Evolutionary conservation across 2,888 invertebrate genomes (phyloP), one percentile per base, ranked within the genome.

Genomic region (Buathra laborator): DNA sequence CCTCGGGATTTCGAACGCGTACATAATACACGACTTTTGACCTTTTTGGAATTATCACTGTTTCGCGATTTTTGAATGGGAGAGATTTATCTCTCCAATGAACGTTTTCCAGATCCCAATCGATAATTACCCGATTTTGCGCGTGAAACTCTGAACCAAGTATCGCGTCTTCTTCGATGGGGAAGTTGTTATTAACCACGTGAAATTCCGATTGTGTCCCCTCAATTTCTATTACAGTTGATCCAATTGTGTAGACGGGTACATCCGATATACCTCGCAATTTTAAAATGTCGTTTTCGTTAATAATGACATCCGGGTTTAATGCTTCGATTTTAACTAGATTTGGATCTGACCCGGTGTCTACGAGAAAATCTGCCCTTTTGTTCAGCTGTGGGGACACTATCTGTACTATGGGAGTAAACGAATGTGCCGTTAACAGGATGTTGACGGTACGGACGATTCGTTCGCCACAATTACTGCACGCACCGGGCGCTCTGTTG

Each of bases 71-170:
- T 62, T 53, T 56, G 1, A 75, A 64, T 4, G 62, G 29, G 2
- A 76, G 10, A 1, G 12, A 2, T 2, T 62, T 12, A 1, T 59
- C n/a, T 1, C n/a, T 29, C 66, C 56, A 64, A 0, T 10, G 4
- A 3, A 67, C n/a, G 0, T 10, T 19, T 7, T 75, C 48, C n/a
- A 7, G 14, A 0, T 68, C 59, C 71, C 66, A 82, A 37, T 82
- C 71, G 1, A 77, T 66, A 0, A 9, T 9, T 1, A 76, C 71
- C 0, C 56, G 6, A 46, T 66, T 77, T 10, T 4, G 0, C 0
- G n/a, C 66, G 19, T 72, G 56, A 24, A 82, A 82, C 16, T 82
- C 71, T 0, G 77, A n/a, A 0, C 82, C 77, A 3, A 83, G 14
- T 0, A 78, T 48, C 10, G 59, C 82, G 67, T 56, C 53, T 32